phyloP scores from a whole-genome alignment of 2,888 invertebrate species.

The Diachrysia chrysitis region DNA sequence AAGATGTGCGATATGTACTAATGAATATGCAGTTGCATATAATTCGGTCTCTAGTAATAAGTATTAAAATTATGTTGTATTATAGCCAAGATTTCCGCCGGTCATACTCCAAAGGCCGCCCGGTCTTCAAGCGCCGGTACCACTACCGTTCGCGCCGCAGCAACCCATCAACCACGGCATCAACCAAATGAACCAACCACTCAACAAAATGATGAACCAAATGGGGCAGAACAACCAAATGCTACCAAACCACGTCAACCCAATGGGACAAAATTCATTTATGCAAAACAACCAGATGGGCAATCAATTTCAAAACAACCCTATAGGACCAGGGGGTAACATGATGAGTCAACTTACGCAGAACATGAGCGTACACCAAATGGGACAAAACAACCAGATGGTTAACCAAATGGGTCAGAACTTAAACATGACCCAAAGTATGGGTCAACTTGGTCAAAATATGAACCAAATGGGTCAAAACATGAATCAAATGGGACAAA shows the following conservation, averaged over 20 bases:
- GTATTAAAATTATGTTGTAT: slow-evolving; percentile 21
- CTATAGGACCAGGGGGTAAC: slow-evolving; percentile 59
- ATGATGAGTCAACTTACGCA: slow-evolving; percentile 61
- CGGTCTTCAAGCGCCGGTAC: slow-evolving; percentile 81
- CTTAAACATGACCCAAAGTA: slow-evolving; percentile 63
- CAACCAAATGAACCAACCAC: slow-evolving; percentile 73
- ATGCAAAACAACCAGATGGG: slow-evolving; percentile 68
- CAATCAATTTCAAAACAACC: slow-evolving; percentile 53
- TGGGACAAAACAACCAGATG: slow-evolving; percentile 67
- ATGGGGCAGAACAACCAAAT: slow-evolving; percentile 65
- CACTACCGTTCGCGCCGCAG: slow-evolving; percentile 81
- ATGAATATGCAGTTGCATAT: too few relatives aligned
- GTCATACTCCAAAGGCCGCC: slow-evolving; percentile 85
- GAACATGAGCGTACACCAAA: slow-evolving; percentile 58
- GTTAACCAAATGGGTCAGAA: slow-evolving; percentile 72
- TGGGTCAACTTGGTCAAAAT: slow-evolving; percentile 62
- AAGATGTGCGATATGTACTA: too few relatives aligned
- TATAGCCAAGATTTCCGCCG: slow-evolving; percentile 83
- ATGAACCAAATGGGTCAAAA: slow-evolving; percentile 68
- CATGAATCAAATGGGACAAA: slow-evolving; percentile 65
- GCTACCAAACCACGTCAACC: slow-evolving; percentile 64
- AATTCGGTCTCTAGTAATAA: too few relatives aligned
- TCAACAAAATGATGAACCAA: slow-evolving; percentile 73
- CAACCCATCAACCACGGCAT: slow-evolving; percentile 72
- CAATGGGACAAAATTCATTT: slow-evolving; percentile 56